Percentiles rank a stretch among this genome's conserved stretches.
These are phyloP conservation scores for Sandelia bainsii DNA, from an alignment of 2,797 vertebrate species.

Conservation along the genomic window DNA sequence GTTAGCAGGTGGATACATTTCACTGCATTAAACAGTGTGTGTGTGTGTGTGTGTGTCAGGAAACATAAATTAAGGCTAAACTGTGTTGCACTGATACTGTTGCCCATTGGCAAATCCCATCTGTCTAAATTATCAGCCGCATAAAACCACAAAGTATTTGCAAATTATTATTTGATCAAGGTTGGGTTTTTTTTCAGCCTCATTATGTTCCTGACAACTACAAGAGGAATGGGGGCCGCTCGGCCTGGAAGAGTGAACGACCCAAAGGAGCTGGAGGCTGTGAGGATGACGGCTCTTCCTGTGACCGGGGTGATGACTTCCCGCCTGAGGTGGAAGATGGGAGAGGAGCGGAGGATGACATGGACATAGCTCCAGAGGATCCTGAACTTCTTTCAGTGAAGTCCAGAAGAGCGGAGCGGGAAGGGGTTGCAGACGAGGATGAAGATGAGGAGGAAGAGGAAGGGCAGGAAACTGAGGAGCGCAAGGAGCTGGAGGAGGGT, in stretches of 20 bases:
- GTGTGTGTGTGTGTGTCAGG: neutral
- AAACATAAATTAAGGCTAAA: neutral
- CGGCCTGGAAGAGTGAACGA: slow-evolving; percentile 95
- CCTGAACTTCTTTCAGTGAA: slow-evolving; percentile 55
- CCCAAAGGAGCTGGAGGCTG: slow-evolving; percentile 85
- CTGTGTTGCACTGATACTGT: neutral
- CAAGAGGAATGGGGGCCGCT: slow-evolving; percentile 96
- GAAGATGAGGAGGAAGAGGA: slow-evolving; percentile 71
- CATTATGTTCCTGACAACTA: slow-evolving; percentile 99
- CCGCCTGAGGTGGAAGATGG: slow-evolving; percentile 76
- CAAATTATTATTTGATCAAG: neutral
- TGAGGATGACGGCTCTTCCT: slow-evolving; percentile 88
- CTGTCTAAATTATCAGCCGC: neutral
- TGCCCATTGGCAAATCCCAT: no score
- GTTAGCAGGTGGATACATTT: no score
- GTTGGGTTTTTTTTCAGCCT: slow-evolving; percentile 83
- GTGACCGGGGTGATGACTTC: slow-evolving; percentile 81
- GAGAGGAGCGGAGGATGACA: slow-evolving; percentile 65
- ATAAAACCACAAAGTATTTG: neutral
- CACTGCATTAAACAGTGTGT: no score
- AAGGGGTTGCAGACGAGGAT: slow-evolving; percentile 70
- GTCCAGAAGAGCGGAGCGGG: slow-evolving; percentile 82
- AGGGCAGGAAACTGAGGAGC: slow-evolving; percentile 58
- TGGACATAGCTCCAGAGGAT: slow-evolving; percentile 67
- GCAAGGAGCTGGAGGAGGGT: slow-evolving; percentile 78